These are phyloP conservation scores for Tiliqua scincoides DNA, from an alignment of 2,113 vertebrate species.

Conservation along the genomic window DNA sequence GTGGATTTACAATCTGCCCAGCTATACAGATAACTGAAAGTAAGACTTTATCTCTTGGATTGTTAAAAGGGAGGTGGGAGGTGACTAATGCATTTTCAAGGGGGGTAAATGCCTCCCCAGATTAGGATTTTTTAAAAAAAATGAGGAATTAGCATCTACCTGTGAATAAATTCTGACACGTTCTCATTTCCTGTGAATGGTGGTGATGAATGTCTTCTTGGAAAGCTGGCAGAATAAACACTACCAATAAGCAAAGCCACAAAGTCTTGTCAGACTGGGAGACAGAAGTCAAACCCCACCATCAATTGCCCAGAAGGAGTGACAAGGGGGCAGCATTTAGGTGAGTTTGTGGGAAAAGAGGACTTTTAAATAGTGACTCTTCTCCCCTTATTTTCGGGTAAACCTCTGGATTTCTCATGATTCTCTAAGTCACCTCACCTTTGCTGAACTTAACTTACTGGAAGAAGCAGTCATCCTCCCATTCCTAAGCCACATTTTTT, in stretches of 20 bases:
- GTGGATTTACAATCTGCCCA: neutral
- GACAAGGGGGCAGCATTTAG: neutral
- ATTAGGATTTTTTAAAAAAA: neutral
- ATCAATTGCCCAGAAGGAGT: neutral
- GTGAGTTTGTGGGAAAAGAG: neutral
- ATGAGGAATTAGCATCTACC: neutral
- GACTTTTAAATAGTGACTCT: slow-evolving; percentile 3
- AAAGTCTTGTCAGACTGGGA: neutral
- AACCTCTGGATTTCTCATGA: neutral
- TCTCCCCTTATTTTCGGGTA: neutral
- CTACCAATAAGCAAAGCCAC: neutral
- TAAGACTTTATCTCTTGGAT: neutral
- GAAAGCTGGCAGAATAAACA: neutral
- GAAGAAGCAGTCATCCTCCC: slow-evolving; percentile 46
- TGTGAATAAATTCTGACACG: neutral
- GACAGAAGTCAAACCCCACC: neutral
- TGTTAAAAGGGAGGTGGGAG: neutral
- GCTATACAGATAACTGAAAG: neutral
- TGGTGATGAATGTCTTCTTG: neutral
- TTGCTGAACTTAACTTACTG: slow-evolving; percentile 38
- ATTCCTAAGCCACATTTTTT: slow-evolving; percentile 51
- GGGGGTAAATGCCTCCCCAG: neutral
- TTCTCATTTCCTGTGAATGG: neutral
- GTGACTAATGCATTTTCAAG: neutral
- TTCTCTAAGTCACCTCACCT: slow-evolving; percentile 15